Base-by-base conservation (phyloP, 2,888 invertebrate genomes). In the Ophraella communa region DNA sequence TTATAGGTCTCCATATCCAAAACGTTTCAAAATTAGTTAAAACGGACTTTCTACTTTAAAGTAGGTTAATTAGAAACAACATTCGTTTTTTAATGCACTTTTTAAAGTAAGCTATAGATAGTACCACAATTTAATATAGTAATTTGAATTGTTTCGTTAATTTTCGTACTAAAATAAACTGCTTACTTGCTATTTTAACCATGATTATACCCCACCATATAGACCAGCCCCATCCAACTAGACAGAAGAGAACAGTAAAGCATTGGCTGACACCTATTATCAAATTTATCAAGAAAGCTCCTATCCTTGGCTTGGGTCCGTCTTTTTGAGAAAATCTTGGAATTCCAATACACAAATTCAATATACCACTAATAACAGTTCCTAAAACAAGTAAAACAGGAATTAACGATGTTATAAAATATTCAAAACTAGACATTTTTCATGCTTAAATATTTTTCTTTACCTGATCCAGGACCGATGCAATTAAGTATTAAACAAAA, bases 161-260 rank as follows among this genome's bases (percentile, higher is more conserved):
- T n/a, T n/a, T n/a, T n/a, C n/a, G n/a, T n/a, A n/a, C n/a, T n/a
- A n/a, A n/a, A n/a, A 14, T 24, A 35, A 42, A 1, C 60, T 68
- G 88, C 93, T 89, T 83, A 97, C 97, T 90, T 67, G 97, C 91
- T 76, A 94, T 87, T 78, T 89, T 91, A 68, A 97, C 83, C 91
- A 97, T 93, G 77, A 95, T 93, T 71, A 95, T 90, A 2, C 97
- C 98, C 98, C 98, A 98, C 89, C 96, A 96, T 69, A 98, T 91
- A 66, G 96, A 95, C 98, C 98, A 98, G 73, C 97, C 96, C 97
- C 97, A 98, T 17, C 98, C 94, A 42, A 95, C 96, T 57, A 96
- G 88, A 77, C 97, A 92, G 85, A 98, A 97, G 58, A 96, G 87
- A 57, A 97, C 93, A 21, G 96, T 96, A 84, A 96, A 95, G 75